Evolutionary conservation across 2,888 invertebrate genomes (phyloP), one percentile per base, ranked within the genome.

Genomic region (Drosophila mercatorum): DNA sequence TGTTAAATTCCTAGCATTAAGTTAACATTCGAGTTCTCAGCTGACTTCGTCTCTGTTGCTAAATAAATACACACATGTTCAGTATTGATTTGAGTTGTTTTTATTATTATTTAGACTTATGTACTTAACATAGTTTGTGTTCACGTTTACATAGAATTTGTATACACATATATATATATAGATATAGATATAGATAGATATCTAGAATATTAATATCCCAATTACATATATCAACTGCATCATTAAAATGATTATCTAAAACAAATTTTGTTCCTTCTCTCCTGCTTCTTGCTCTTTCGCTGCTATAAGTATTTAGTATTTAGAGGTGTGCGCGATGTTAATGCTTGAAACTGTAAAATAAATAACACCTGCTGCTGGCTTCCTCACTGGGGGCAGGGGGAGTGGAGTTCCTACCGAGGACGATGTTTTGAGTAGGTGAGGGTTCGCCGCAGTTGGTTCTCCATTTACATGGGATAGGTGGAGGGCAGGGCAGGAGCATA

Each of bases 401-500:
- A 71, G 59, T 81, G 78, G 58, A 53, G 55, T 60, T 43, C 66
- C 47, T 64, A 52, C 57, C 60, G 1, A 2, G 44, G 22, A 22
- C 61, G 51, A 52, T 1, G 34, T 38, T 43, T 5, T 4, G 46
- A 36, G 40, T 47, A 40, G 51, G 41, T 64, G 59, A 58, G 28
- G 11, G 47, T 41, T 28, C 22, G 26, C 22, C 11, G 51, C 28
- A 43, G 17, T 36, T 47, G 12, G 44, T 43, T 14, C 6, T 57
- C 44, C 46, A 52, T 68, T 84, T 86, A 81, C 80, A 89, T 8
- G 61, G 94, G 78, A 84, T 92, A 92, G 56, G 94, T 94, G 59
- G 94, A 93, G 65, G 97, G 97, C 86, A 96, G 85, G 38, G 96
- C 95, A 58, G 95, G 92, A 71, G 93, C 88, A 93, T 97, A 97